These are phyloP conservation scores for Eleutherodactylus coqui DNA, from an alignment of 2,797 vertebrate genomes.

Conservation along the genomic window DNA sequence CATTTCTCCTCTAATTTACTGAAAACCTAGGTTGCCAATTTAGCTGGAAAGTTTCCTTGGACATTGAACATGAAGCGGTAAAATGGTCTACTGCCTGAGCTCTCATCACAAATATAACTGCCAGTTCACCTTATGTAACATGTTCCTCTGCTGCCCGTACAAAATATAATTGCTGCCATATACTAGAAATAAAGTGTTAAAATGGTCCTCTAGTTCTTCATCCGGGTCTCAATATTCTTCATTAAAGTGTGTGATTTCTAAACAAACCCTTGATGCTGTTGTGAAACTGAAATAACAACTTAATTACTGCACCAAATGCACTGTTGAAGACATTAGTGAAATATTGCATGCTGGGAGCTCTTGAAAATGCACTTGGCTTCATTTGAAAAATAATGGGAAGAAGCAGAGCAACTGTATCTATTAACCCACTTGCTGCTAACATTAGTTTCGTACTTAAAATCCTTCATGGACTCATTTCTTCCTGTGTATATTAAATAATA, in stretches of 20 bases:
- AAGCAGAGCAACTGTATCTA: neutral
- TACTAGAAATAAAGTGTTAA: neutral
- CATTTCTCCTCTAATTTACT: slow-evolving; percentile 8
- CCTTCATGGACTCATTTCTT: neutral
- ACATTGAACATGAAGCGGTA: neutral
- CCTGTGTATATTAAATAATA: neutral
- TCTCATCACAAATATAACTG: neutral
- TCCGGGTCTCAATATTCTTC: neutral
- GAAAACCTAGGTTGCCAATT: neutral
- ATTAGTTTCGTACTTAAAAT: neutral
- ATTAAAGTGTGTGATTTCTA: neutral
- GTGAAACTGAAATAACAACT: neutral
- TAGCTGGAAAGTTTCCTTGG: neutral
- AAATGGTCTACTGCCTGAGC: neutral
- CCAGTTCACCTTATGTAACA: neutral
- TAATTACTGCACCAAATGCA: slow-evolving; percentile 45
- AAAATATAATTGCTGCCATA: neutral
- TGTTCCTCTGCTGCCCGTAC: neutral
- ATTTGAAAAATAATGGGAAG: slow-evolving; percentile 35
- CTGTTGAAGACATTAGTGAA: slow-evolving; percentile 50
- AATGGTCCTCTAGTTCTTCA: neutral
- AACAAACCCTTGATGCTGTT: neutral
- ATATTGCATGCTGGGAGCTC: slow-evolving; percentile 38
- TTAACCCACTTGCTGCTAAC: neutral
- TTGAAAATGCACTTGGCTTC: slow-evolving; percentile 33